These are phyloP conservation scores for Sebastes schlegelii DNA, from an alignment of 2,113 vertebrate species.

Conservation along the genomic window DNA sequence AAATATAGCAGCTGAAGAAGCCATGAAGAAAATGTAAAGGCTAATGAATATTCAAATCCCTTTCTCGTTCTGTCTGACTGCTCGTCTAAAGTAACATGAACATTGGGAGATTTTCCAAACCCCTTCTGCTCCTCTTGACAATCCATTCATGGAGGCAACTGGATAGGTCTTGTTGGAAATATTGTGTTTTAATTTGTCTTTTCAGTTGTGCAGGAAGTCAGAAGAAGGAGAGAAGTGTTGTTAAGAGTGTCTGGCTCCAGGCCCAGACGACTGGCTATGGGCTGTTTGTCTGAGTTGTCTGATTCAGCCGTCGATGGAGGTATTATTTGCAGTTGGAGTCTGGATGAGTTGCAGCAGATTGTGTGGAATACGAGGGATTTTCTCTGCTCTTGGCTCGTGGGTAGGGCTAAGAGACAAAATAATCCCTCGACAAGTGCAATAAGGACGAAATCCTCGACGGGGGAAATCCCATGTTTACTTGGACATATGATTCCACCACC, in stretches of 20 bases:
- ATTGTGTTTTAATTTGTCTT: slow-evolving; percentile 48
- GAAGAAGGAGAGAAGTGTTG: slow-evolving; percentile 29
- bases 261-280: slow-evolving; percentile 56
- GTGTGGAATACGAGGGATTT: slow-evolving; percentile 73
- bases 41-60: slow-evolving; percentile 20
- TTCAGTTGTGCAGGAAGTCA: slow-evolving; percentile 38
- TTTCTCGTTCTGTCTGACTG: not conserved
- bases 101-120: slow-evolving; percentile 7
- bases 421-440: slow-evolving; percentile 77
- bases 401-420: slow-evolving; percentile 65
- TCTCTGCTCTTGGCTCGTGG: slow-evolving; percentile 61
- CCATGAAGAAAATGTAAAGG: slow-evolving; percentile 16
- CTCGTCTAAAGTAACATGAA: not conserved
- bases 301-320: slow-evolving; percentile 64
- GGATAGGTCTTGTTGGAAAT: slow-evolving; percentile 53
- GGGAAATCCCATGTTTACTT: slow-evolving; percentile 73
- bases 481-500: slow-evolving; percentile 48
- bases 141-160: slow-evolving; percentile 29
- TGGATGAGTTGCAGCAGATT: slow-evolving; percentile 68
- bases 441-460: slow-evolving; percentile 71
- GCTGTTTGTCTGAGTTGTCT: slow-evolving; percentile 63
- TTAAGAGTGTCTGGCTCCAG: slow-evolving; percentile 42
- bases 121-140: slow-evolving; percentile 13
- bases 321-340: slow-evolving; percentile 70
- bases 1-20: not conserved